Evolutionary conservation across 2,888 invertebrate species (phyloP).

Genomic region (Parnassius orleans): DNA sequence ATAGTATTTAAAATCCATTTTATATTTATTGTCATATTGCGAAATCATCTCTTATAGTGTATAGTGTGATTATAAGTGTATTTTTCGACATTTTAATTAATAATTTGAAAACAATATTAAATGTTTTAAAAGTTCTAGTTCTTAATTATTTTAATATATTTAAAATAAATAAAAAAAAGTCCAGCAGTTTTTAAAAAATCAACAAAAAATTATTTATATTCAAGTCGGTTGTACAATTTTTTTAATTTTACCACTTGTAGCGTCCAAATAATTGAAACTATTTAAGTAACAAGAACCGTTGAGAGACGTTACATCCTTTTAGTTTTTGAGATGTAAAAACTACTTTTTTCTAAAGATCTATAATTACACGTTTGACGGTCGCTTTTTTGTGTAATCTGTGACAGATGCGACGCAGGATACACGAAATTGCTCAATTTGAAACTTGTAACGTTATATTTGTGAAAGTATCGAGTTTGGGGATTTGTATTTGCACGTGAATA

Average conservation of each 20-base stretch:
- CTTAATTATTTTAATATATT: no score
- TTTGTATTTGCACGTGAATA: constrained; percentile 44
- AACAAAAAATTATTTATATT: no score
- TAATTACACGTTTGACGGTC: constrained; percentile 56
- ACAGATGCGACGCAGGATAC: constrained; percentile 75
- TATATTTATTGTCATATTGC: no score
- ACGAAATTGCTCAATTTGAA: constrained; percentile 70
- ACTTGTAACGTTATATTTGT: constrained; percentile 65
- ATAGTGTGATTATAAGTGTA: no score
- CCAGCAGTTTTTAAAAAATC: no score
- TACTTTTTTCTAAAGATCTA: constrained; percentile 34
- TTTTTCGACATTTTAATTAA: no score
- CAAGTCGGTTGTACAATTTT: no score
- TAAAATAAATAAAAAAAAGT: no score
- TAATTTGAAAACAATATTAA: no score
- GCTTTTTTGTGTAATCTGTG: constrained; percentile 52
- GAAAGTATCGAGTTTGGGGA: constrained; percentile 64
- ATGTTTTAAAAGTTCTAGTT: no score
- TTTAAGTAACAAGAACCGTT: constrained; percentile 4
- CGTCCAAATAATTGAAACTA: neutral
- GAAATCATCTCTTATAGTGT: no score
- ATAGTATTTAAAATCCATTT: no score
- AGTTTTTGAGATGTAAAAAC: constrained; percentile 6
- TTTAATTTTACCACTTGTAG: neutral
- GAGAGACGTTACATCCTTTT: constrained; percentile 17